Evolutionary conservation across 2,888 invertebrate genomes (phyloP).

Genomic region (Frankliniella fusca): DNA sequence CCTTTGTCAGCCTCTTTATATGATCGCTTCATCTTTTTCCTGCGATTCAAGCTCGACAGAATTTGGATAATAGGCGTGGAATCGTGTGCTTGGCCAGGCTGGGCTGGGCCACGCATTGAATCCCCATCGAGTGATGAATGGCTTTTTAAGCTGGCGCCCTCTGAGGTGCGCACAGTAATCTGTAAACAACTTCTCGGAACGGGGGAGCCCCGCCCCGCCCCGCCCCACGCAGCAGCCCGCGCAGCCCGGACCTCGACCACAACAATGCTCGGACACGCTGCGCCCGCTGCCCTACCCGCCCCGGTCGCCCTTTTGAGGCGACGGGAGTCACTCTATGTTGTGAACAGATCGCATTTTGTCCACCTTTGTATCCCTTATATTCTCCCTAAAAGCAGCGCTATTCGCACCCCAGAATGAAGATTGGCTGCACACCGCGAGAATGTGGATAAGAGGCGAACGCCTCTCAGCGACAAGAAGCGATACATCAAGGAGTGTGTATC

Average conservation of each 20-base stretch:
- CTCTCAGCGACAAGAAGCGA: too few species aligned
- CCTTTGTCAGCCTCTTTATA: slow-evolving; percentile 12
- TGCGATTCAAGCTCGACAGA: slow-evolving; percentile 18
- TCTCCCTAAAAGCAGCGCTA: background rate
- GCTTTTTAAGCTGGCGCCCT: slow-evolving; percentile 21
- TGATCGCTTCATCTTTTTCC: slow-evolving; percentile 3
- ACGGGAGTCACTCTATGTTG: background rate
- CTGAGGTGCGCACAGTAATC: background rate
- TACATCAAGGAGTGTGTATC: too few species aligned
- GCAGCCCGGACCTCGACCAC: background rate
- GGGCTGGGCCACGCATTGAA: background rate
- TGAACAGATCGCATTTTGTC: slow-evolving; percentile 18
- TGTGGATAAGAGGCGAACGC: too few species aligned
- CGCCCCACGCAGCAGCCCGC: too few species aligned
- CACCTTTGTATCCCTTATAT: background rate
- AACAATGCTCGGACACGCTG: background rate
- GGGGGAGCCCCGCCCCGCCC: background rate
- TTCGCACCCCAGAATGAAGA: too few species aligned
- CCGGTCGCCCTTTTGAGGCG: background rate
- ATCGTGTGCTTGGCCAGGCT: background rate
- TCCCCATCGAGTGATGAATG: background rate
- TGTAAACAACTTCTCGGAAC: slow-evolving; percentile 1
- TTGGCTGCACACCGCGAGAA: too few species aligned
- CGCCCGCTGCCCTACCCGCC: background rate
- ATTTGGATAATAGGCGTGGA: slow-evolving; percentile 8